These are phyloP conservation scores for Maniola jurtina DNA, from an alignment of 1,140 invertebrate genomes.

Conservation along the genomic window DNA sequence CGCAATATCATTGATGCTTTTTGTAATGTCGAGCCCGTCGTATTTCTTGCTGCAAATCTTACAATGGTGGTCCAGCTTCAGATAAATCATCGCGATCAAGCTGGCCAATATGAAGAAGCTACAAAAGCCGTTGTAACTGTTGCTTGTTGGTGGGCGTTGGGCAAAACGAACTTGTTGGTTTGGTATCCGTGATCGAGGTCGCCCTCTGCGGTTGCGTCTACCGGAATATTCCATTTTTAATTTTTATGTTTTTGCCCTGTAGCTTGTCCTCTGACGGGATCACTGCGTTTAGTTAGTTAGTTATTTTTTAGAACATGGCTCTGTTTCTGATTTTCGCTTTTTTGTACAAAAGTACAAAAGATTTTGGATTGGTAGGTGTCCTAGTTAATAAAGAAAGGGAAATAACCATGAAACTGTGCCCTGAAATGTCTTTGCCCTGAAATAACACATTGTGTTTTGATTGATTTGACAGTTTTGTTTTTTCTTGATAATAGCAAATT, in stretches of 20 bases:
- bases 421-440: too few species aligned
- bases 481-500: too few species aligned
- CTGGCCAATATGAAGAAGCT: constrained; percentile 49
- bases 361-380: neutral
- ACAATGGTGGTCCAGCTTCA: constrained; percentile 58
- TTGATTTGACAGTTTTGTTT: too few species aligned
- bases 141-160: constrained; percentile 29
- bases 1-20: constrained; percentile 49
- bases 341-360: neutral
- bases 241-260: too few species aligned
- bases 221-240: constrained; percentile 46
- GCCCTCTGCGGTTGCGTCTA: constrained; percentile 45
- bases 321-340: neutral
- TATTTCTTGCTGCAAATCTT: constrained; percentile 43
- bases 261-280: neutral
- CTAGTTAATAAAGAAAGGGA: too few species aligned
- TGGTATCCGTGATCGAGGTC: constrained; percentile 25
- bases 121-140: constrained; percentile 35
- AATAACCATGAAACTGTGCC: too few species aligned
- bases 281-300: neutral
- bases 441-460: too few species aligned
- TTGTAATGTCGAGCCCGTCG: constrained; percentile 45
- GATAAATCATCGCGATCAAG: constrained; percentile 47
- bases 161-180: constrained; percentile 11
- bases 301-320: neutral